Base-by-base conservation (phyloP, 2,888 invertebrate genomes). In the Hemicrepidius hirtus region DNA sequence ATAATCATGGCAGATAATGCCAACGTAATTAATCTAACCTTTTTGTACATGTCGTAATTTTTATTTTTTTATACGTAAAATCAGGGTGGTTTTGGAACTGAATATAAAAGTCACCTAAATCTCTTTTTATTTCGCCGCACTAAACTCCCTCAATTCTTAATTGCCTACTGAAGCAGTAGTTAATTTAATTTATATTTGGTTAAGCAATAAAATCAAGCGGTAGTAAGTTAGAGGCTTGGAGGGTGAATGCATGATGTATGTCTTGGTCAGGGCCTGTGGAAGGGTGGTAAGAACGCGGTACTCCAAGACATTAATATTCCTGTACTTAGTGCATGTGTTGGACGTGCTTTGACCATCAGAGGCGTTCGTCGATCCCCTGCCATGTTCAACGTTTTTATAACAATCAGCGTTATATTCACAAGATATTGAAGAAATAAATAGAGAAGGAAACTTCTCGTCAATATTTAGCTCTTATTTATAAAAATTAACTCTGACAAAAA, bases 181-280 rank as follows among this genome's bases (percentile, higher is more conserved):
- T 86, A 86, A 86, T 86, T 86, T 86, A 86, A 86, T 86, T 86
- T 86, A 86, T 86, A 85, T 85, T 85, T 85, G 84, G 85, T 83
- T 82, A 82, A 83, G 85, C 85, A 86, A 86, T 86, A 86, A 86
- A 86, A 85, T 85, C 84, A 83, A 84, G 83, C 82, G 80, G 82
- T 79, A 81, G 78, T 82, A 80, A 82, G 79, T 81, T 81, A 81
- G 79, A 78, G 78, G 70, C 68, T 74, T 50, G 71, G 75, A 78
- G 82, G 82, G 81, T 79, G 82, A 80, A 82, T 80, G 83, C 84
- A 85, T 86, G 85, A 86, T 86, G 83, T 85, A 86, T 84, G 84
- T 80, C 82, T 82, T 84, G 85, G 85, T 84, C 85, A 85, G 83
- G 80, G 81, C 81, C 81, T 81, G 82, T 77, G 82, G 82, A 84